Base-by-base conservation (phyloP, 2,888 invertebrate genomes). In the Heliconius sara region DNA sequence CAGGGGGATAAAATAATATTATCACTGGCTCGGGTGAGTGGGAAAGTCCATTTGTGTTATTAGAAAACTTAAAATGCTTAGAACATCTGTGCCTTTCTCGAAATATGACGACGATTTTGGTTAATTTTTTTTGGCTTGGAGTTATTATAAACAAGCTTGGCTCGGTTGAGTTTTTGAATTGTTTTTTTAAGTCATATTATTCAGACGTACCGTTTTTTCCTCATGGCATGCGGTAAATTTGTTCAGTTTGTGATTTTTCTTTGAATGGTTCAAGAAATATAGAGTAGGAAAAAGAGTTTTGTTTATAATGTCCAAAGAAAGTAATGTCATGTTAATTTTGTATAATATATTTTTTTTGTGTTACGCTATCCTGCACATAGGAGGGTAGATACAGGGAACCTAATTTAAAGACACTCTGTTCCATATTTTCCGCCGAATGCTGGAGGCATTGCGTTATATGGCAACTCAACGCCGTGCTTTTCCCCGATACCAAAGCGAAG, bases 11-110 rank as follows among this genome's bases (percentile, higher is more conserved):
- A 85, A 88, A 90, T 88, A 91, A 91, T 91, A 90, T 88, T 90
- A 88, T 89, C 88, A 87, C 85, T 86, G 84, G 84, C 81, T 84
- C 83, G 85, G 82, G 81, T 84, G 84, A 88, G 86, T 87, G 87
- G 87, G 86, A 87, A 88, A 86, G 86, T 88, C 88, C 90, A 89
- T 90, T 90, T 89, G 88, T 87, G 83, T 89, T 89, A 89, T 90
- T 89, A 89, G 85, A 89, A 87, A 89, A 86, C 86, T 86, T 86
- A 85, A 85, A 84, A 84, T 85, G 83, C 83, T 83, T 80, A 86
- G 83, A 84, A 84, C 85, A 86, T 86, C 85, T 86, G 86, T 84
- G 86, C 74, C 84, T 81, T 74, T 66, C 80, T 73, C 80, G 81
- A 82, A 79, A 78, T 82, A 82, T 79, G 77, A 83, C 81, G 81